Conservation (phyloP, 1,140 invertebrate genomes). For the Papilio machaon region DNA sequence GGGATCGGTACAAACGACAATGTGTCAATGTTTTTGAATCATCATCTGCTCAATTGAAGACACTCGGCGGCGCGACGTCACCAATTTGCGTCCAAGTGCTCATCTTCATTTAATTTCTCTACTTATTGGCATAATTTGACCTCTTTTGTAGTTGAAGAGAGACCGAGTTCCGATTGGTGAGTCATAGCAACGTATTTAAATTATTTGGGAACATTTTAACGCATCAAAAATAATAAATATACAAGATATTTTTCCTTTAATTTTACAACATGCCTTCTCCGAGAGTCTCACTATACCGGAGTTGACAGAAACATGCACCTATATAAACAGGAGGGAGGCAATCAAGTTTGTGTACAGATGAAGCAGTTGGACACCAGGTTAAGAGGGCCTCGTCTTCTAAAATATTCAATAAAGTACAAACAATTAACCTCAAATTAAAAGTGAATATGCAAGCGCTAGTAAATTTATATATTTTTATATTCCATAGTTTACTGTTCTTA, state of each 20-base stretch:
- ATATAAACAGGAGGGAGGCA: too few species aligned
- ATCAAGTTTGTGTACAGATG: too few species aligned
- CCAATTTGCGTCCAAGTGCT: constrained; percentile 43
- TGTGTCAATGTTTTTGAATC: constrained; percentile 63
- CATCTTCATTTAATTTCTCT: constrained; percentile 43
- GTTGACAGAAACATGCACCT: too few species aligned
- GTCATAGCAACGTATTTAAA: not conserved
- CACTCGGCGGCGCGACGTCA: constrained; percentile 44
- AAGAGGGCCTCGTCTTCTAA: too few species aligned
- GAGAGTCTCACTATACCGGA: too few species aligned
- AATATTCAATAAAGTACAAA: too few species aligned
- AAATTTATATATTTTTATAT: not conserved
- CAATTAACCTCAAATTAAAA: not conserved
- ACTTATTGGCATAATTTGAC: constrained; percentile 41
- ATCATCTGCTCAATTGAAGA: constrained; percentile 58
- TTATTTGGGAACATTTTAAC: not conserved
- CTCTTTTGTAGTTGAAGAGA: constrained; percentile 28
- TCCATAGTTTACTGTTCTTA: constrained; percentile 11
- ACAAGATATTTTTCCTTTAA: not conserved
- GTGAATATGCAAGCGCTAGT: not conserved
- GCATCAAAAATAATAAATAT: not conserved
- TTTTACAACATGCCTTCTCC: not conserved
- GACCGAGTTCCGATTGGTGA: not conserved
- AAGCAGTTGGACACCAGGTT: too few species aligned
- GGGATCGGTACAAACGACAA: constrained; percentile 47